Percentiles rank a stretch among this genome's conserved stretches.
Evolutionary conservation across 1,140 invertebrate genomes (phyloP).

Genomic region (Onthophagus taurus): DNA sequence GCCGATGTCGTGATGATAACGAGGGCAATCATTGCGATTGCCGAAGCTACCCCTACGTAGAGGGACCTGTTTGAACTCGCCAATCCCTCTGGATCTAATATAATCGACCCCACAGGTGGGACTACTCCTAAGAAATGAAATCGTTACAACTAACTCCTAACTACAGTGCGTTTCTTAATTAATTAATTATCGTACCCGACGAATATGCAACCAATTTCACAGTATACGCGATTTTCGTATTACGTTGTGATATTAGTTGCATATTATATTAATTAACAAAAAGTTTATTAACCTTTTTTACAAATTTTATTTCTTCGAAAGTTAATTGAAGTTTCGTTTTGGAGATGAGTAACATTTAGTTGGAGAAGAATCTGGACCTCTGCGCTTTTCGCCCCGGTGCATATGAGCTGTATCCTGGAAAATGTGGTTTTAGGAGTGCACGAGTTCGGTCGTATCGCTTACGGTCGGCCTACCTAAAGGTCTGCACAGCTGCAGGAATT

Average conservation of each 20-base stretch:
- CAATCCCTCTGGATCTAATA: conserved; percentile 48
- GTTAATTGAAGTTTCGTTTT: conserved; percentile 54
- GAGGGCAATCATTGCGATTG: conserved; percentile 62
- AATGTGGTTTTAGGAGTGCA: conserved; percentile 17
- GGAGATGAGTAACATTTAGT: conserved; percentile 59
- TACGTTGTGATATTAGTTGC: too few species aligned
- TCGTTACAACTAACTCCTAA: too few species aligned
- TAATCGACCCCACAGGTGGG: conserved; percentile 3
- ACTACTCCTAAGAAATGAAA: conserved; percentile 4
- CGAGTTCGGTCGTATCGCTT: conserved; percentile 5
- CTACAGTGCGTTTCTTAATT: too few species aligned
- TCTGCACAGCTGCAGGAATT: conserved; percentile 64
- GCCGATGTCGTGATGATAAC: conserved; percentile 61
- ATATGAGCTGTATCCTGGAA: conserved; percentile 63
- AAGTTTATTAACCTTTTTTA: not conserved
- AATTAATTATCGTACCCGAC: too few species aligned
- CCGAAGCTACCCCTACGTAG: conserved; percentile 71
- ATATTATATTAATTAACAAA: too few species aligned
- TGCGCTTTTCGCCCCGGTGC: conserved; percentile 64
- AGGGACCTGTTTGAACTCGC: conserved; percentile 57
- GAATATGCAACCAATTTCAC: too few species aligned
- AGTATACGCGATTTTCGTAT: too few species aligned
- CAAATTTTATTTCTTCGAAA: not conserved
- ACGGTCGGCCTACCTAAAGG: conserved; percentile 49
- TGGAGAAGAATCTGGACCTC: conserved; percentile 68